A percentile compares a stretch with the other conserved stretches of the same genome.
Evolutionary conservation across 1,140 invertebrate genomes (phyloP).

Genomic region (Paraescarpia echinospica): DNA sequence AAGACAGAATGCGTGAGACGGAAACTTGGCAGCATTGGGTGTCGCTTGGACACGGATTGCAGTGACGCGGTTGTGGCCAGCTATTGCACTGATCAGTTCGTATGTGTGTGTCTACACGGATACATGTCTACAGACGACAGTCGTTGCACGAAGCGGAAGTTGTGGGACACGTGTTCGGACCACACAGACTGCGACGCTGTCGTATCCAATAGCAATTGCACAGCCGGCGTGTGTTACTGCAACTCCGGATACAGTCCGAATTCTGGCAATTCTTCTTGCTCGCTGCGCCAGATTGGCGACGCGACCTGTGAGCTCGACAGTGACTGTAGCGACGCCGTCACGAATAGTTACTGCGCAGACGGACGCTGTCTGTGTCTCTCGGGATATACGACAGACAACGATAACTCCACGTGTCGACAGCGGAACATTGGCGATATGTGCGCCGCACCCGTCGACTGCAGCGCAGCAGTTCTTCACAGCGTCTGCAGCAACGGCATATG

Average conservation of each 20-base stretch:
- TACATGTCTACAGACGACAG: background rate
- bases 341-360: constrained; percentile 31
- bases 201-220: constrained; percentile 34
- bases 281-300: constrained; percentile 30
- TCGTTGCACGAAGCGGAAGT: background rate
- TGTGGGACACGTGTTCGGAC: constrained; percentile 32
- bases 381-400: constrained; percentile 26
- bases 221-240: constrained; percentile 25
- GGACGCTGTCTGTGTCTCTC: constrained; percentile 29
- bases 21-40: background rate
- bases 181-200: constrained; percentile 34
- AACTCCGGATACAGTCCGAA: constrained; percentile 20
- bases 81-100: background rate
- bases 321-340: constrained; percentile 34
- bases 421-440: constrained; percentile 13
- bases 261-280: constrained; percentile 23
- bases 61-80: background rate
- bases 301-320: constrained; percentile 24
- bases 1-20: constrained; percentile 26
- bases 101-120: background rate
- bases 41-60: background rate
- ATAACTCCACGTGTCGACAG: constrained; percentile 1
- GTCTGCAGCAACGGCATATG: constrained; percentile 11
- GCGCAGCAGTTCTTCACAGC: background rate
- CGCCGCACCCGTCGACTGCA: background rate